Percentiles rank a stretch among this genome's conserved stretches.
phyloP scores from a whole-genome alignment of 2,797 vertebrate genomes.

The Molossus molossus region DNA sequence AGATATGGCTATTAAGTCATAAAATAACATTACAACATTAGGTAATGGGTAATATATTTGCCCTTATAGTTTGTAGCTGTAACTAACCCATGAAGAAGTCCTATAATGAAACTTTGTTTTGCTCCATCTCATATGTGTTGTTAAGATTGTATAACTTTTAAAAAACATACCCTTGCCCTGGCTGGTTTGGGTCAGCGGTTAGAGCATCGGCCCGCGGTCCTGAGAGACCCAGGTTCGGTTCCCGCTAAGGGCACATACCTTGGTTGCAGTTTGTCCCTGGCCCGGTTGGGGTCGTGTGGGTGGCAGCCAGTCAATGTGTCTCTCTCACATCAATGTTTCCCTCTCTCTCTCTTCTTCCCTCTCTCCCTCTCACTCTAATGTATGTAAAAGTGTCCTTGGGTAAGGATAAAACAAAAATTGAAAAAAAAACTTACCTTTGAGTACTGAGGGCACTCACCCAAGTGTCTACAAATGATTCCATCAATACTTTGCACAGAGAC shows the following conservation, averaged over 20 bases:
- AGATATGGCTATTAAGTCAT: slow-evolving; percentile 58
- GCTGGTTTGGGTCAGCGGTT: no score
- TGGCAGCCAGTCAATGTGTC: no score
- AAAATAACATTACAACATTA: slow-evolving; percentile 67
- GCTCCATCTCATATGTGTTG: slow-evolving; percentile 41
- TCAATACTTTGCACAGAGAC: background rate
- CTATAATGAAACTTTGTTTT: slow-evolving; percentile 64
- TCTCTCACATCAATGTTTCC: no score
- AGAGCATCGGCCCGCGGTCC: no score
- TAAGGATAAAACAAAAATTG: no score
- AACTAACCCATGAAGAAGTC: slow-evolving; percentile 53
- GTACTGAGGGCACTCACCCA: background rate
- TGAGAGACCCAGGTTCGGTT: no score
- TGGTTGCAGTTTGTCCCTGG: no score
- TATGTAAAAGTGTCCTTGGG: no score
- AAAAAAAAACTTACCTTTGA: background rate
- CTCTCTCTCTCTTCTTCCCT: no score
- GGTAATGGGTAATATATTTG: slow-evolving; percentile 28
- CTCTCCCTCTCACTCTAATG: no score
- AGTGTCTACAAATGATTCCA: slow-evolving; percentile 26
- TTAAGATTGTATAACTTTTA: slow-evolving; percentile 61
- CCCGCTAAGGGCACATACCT: no score
- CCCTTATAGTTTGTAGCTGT: slow-evolving; percentile 30
- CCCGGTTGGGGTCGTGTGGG: no score
- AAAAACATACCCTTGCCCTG: background rate